Evolutionary conservation across 2,888 invertebrate genomes (phyloP), one percentile per base, ranked within the genome.

Genomic region (Rhyacophila evoluta): DNA sequence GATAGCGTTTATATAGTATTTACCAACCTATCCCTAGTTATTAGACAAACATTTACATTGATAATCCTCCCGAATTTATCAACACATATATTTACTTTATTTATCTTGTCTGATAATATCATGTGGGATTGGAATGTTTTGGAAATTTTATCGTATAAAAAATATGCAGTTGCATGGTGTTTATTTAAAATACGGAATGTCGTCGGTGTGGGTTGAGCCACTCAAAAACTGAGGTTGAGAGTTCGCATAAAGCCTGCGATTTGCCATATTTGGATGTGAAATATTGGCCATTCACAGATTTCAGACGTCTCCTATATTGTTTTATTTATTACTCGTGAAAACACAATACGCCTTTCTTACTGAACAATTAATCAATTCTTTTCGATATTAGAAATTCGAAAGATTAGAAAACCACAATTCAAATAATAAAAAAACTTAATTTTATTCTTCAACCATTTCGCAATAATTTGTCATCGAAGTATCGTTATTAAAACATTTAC

Each of bases 81-180:
- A 8, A 2, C 1, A 0, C 19, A 25, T 55, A 10, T 25, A 55
- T 55, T 55, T 19, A 1, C 5, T n/a, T 39, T 37, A 1, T n/a
- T 11, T 37, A 11, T 37, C 8, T 39, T 12, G 0, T 39, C 3
- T 15, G n/a, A 15, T 41, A 5, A 41, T 19, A 15, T 55, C 55
- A 55, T 8, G 55, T 55, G 55, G 55, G 55, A 25, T 55, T 55
- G 55, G 19, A 55, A 55, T 55, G 55, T 19, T 10, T 25, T 55
- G 55, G 55, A 55, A 55, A 55, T 55, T 55, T 55, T 55, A 55
- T 55, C 55, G n/a, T n/a, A 25, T 12, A 55, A 55, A 55, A 41
- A 55, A 55, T 25, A 33, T 55, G 55, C 55, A 55, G 55, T 55
- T 55, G 8, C 55, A 25, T 55, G 55, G 55, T 55, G 19, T 55